phyloP scores from a whole-genome alignment of 2,113 vertebrate genomes.

The Odontesthes bonariensis region DNA sequence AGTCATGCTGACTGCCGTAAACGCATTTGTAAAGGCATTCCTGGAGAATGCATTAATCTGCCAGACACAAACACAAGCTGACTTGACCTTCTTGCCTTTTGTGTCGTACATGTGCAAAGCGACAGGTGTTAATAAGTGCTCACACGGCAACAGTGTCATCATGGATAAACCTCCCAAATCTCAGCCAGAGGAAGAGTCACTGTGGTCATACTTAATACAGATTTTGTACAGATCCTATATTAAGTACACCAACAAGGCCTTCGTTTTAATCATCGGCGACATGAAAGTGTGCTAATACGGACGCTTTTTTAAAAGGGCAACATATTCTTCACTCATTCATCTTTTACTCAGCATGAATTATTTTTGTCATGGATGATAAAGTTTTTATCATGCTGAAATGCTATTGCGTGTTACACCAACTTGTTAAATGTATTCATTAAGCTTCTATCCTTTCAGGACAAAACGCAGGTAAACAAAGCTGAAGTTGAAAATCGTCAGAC shows the following conservation, averaged over 20 bases:
- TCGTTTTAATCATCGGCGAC: neutral
- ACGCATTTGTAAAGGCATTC: neutral
- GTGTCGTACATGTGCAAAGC: neutral
- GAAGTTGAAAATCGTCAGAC: too few relatives aligned
- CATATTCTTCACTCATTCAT: neutral
- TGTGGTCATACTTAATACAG: neutral
- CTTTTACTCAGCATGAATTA: neutral
- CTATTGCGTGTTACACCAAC: neutral
- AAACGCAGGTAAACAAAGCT: too few relatives aligned
- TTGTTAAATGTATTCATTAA: neutral
- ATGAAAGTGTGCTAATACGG: neutral
- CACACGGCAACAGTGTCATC: conserved; percentile 2
- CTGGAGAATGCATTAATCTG: neutral
- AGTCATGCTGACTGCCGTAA: neutral
- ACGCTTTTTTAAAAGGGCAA: neutral
- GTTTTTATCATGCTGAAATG: neutral
- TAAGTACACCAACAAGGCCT: neutral
- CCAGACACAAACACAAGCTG: neutral
- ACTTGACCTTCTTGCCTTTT: conserved; percentile 3
- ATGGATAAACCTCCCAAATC: neutral
- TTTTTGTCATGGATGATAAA: neutral
- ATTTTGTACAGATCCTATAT: neutral
- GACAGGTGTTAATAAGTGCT: conserved; percentile 6
- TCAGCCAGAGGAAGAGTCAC: neutral
- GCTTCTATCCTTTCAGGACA: neutral